Base-by-base conservation (phyloP, 2,113 vertebrate genomes). In the Notechis scutatus region DNA sequence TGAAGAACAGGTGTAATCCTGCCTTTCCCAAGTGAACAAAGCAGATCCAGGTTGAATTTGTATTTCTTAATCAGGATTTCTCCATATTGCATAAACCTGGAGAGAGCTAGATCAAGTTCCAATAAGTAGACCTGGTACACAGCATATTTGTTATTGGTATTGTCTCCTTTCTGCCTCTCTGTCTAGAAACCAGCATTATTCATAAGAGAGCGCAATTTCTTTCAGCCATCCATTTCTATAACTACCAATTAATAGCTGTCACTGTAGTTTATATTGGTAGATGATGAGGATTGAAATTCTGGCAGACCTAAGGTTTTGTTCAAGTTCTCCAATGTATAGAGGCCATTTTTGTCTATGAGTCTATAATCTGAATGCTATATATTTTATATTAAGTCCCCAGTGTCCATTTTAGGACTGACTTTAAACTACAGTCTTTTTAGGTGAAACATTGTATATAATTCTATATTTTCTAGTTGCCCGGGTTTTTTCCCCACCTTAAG, bases 241-340 rank as follows among this genome's bases (percentile, higher is more conserved):
- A 96, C 93, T 61, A 88, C 87, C 93, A 97, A 56, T 96, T 95
- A 97, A 89, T 18, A 42, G 88, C 87, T 94, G 45, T 92, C 95
- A 96, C 64, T 93, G 81, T 81, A 52, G 0, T 88, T 94, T 95
- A 94, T 92, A 88, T 91, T 89, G 88, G 61, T 0, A 0, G 45
- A 23, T 96, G 95, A 93, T 96, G 94, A 96, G 74, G 45, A 94
- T 0, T 93, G 95, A 95, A 56, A 74, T 95, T 94, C 85, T 95
- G 91, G 86, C 56, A 95, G 86, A 56, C 8, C 92, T 87, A 91
- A 34, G 42, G 42, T 7, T 86, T 93, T 47, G 23, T 26, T 47
- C 0, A 45, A 87, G 74, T 54, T 92, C 95, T 92, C 11, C 8
- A 89, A 89, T 64, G 94, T 94, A 89, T 91, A 95, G 94, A 2